Base-by-base conservation (phyloP, 2,113 vertebrate genomes). In the Trogon melanurus region DNA sequence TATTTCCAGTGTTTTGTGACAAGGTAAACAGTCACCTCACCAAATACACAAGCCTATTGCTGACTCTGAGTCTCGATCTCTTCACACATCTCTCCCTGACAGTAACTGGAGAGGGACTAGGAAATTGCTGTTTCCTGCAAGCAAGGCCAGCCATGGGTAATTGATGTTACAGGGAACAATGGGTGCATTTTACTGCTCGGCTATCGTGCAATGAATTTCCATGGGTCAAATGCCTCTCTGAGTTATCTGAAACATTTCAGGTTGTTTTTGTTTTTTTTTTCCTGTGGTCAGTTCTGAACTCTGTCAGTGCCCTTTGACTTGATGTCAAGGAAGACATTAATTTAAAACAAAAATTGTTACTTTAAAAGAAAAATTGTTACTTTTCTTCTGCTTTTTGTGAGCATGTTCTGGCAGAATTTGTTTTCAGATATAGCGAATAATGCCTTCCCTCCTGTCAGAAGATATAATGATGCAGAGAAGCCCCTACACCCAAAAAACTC, bases 81-180 rank as follows among this genome's bases (percentile, higher is more conserved):
- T 50, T 78, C 19, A 3, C 3, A 0, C 3, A 41, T 29, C 41
- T 86, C 9, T 71, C 45, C 34, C 41, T 21, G 3, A 15, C 66
- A 19, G n/a, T 67, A 67, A 34, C 11, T 16, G 44, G 19, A 83
- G 70, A 57, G 71, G 85, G 78, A 32, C 32, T 29, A 34, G 93
- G 93, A 91, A 96, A 94, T 2, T 11, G 50, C 44, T 19, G 61
- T 69, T 95, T 95, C 96, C 95, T 75, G 78, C 8, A n/a, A 74
- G 66, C 48, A 20, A 64, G 70, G 79, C 44, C 53, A 56, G 81
- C 70, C 2, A 0, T 13, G 65, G 38, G n/a, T 78, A 47, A 27
- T 1, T 60, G 66, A 89, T 87, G 65, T 85, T 30, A 26, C 32
- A 11, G 90, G 50, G 95, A 95, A 93, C 92, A 89, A 30, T 29